These are phyloP conservation scores for Apamea epomidion DNA, from an alignment of 2,888 invertebrate species.

Conservation along the genomic window DNA sequence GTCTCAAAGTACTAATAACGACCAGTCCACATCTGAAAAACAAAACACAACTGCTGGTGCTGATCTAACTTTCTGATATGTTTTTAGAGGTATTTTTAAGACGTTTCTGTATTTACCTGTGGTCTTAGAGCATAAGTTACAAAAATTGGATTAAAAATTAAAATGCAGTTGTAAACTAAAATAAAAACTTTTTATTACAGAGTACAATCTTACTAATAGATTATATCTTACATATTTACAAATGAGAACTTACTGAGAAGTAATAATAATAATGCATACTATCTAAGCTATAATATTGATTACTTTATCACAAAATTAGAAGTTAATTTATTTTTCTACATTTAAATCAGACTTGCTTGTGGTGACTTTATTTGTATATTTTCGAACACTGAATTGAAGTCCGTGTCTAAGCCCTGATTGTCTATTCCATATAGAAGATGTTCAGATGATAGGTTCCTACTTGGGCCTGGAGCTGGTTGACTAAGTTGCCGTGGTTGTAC, in stretches of 20 bases:
- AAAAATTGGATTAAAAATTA: constrained; percentile 29
- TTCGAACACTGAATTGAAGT: constrained; percentile 91
- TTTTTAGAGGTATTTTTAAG: background rate
- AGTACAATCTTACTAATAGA: constrained; percentile 42
- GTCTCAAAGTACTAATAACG: constrained; percentile 79
- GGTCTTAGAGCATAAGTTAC: background rate
- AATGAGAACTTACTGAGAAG: constrained; percentile 31
- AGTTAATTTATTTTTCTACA: constrained; percentile 25
- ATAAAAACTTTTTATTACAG: constrained; percentile 50
- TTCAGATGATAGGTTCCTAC: constrained; percentile 86
- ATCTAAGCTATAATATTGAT: constrained; percentile 26
- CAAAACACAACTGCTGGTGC: constrained; percentile 65
- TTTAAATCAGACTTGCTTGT: constrained; percentile 82
- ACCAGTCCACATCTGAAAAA: constrained; percentile 76
- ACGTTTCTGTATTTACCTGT: background rate
- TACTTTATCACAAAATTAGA: constrained; percentile 50
- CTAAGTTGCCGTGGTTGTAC: constrained; percentile 45
- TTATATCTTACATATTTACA: constrained; percentile 43
- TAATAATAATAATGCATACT: constrained; percentile 17
- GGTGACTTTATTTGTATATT: constrained; percentile 91
- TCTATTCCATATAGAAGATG: constrained; percentile 90
- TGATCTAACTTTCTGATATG: constrained; percentile 70
- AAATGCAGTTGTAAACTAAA: constrained; percentile 50
- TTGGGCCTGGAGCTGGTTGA: constrained; percentile 84
- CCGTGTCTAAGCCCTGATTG: constrained; percentile 91